phyloP scores from a whole-genome alignment of 92 coral and sea anemone genomes.

The Phenganax subtilis region DNA sequence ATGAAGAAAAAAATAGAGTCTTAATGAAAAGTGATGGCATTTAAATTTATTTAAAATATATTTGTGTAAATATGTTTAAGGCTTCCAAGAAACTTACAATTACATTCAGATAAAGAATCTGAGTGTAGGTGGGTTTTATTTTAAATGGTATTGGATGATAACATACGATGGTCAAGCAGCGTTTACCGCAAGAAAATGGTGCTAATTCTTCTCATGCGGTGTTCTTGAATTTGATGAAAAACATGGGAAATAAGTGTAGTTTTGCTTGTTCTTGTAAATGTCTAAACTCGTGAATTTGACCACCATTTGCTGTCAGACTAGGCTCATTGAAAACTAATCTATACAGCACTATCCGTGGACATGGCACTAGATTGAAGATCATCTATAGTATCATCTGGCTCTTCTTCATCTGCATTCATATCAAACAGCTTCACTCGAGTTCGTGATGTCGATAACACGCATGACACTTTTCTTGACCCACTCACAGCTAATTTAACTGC shows the following conservation, averaged over 20 bases:
- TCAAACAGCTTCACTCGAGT: constrained; percentile 75
- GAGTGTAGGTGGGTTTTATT: not conserved
- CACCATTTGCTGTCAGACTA: not conserved
- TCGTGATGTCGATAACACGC: constrained; percentile 71
- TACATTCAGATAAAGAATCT: not conserved
- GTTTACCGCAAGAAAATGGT: no score
- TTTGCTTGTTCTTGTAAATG: no score
- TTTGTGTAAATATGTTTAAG: no score
- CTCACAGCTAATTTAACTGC: constrained; percentile 74
- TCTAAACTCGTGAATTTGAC: no score
- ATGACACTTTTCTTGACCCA: constrained; percentile 83
- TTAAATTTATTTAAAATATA: no score
- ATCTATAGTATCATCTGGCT: constrained; percentile 57
- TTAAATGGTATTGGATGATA: no score
- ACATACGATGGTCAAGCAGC: no score
- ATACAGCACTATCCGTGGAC: constrained; percentile 12
- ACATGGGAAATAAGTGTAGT: no score
- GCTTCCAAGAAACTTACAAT: not conserved
- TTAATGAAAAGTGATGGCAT: no score
- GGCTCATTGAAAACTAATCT: not conserved
- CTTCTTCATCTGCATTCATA: constrained; percentile 98
- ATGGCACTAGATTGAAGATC: constrained; percentile 30
- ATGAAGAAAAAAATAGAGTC: no score
- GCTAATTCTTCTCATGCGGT: no score
- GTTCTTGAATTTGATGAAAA: no score